Evolutionary conservation across 2,888 invertebrate genomes (phyloP), one percentile per base, ranked within the genome.

Genomic region (Autographa pulchrina): DNA sequence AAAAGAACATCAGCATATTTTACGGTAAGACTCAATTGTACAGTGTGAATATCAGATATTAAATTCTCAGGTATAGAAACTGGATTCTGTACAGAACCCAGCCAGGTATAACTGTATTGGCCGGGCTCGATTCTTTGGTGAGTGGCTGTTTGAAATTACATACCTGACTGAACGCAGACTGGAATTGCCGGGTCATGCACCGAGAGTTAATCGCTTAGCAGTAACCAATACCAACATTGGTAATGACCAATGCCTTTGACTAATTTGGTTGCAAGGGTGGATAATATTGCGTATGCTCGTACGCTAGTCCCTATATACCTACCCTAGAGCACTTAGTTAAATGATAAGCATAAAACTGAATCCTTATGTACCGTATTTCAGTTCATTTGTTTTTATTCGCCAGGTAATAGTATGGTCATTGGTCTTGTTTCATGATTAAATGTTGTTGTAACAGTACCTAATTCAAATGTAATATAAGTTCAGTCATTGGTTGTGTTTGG

Each of bases 11-110:
- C n/a, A 48, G n/a, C 16, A 48, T 48, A 48, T 13, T 48, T 48
- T 48, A n/a, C 20, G 54, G 20, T 20, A 14, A 5, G 14, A 58
- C 14, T 31, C 31, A 13, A 54, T 66, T 25, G 43, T 64, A 72
- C 75, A 59, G 54, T 66, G 60, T 32, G 48, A 72, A 68, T 68
- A 78, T 63, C 68, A 31, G 31, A 52, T 70, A 72, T 70, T 81
- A 64, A 58, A 48, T 65, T 56, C 65, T 43, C 35, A 56, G 16
- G 38, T 63, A 69, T 62, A 64, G 25, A 48, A 20, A 32, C 56
- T 56, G 25, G 56, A 54, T 11, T 20, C 16, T 4, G 8, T 54
- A 35, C 9, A 35, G 6, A 35, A 35, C 35, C 35, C 35, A 35
- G 2, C 0, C 16, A 31, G 7, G 25, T 7, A 32, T 31, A 8